These are phyloP conservation scores for Andricus quercusramuli DNA, from an alignment of 2,888 invertebrate species.

Conservation along the genomic window DNA sequence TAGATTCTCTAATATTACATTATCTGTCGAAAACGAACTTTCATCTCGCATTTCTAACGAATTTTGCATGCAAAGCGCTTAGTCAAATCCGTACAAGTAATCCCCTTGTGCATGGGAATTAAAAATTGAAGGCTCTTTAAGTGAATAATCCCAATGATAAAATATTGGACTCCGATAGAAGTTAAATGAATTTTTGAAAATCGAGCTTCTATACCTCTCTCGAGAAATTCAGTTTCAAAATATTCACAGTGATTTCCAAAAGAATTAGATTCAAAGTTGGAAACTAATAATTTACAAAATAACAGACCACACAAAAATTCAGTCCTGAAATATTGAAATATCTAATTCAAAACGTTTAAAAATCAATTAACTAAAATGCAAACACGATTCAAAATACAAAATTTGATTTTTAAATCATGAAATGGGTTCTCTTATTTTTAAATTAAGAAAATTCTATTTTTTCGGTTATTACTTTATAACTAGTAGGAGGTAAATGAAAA, in stretches of 20 bases:
- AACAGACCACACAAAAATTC: no score
- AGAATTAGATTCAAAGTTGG: not conserved
- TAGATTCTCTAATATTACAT: not conserved
- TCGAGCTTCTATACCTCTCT: not conserved
- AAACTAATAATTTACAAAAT: not conserved
- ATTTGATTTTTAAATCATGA: no score
- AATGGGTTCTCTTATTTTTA: no score
- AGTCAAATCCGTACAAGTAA: constrained; percentile 19
- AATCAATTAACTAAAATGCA: no score
- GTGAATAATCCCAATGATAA: constrained; percentile 36
- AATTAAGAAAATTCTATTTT: not conserved
- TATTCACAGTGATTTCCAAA: not conserved
- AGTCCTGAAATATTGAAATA: no score
- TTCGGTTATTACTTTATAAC: not conserved
- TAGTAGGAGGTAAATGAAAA: not conserved
- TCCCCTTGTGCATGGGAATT: constrained; percentile 30
- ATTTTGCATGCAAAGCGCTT: constrained; percentile 13
- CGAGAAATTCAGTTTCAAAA: not conserved
- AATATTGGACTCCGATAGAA: constrained; percentile 18
- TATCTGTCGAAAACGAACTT: not conserved
- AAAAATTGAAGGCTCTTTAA: constrained; percentile 38
- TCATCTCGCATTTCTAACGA: not conserved
- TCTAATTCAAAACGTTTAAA: no score
- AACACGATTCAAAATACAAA: no score
- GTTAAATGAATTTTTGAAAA: constrained; percentile 6